Evolutionary conservation across 1,140 invertebrate species (phyloP).

Genomic region (Meteorus sp.): DNA sequence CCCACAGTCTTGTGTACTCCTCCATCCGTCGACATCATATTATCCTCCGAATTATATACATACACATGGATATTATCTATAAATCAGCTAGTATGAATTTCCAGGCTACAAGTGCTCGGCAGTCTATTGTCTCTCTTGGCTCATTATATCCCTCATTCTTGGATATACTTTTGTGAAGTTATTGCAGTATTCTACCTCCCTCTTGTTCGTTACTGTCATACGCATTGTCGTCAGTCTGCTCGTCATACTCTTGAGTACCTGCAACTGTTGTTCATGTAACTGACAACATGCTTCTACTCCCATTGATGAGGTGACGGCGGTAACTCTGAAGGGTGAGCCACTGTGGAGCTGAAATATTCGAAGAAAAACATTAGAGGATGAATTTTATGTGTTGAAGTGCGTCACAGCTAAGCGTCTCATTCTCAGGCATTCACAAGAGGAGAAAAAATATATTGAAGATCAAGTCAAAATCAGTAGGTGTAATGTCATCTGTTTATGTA

Average conservation of each 20-base stretch:
- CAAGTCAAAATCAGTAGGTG: too few relatives aligned
- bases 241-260: too few relatives aligned
- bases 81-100: constrained; percentile 45
- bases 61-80: background rate
- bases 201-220: background rate
- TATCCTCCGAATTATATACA: background rate
- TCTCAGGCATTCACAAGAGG: too few relatives aligned
- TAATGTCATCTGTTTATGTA: too few relatives aligned
- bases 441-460: too few relatives aligned
- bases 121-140: constrained; percentile 59
- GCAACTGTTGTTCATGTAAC: background rate
- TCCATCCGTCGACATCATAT: background rate
- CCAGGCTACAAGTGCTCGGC: constrained; percentile 54
- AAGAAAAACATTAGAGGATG: constrained; percentile 33
- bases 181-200: background rate
- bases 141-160: constrained; percentile 32
- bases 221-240: too few relatives aligned
- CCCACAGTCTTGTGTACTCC: constrained; percentile 5
- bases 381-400: constrained; percentile 15
- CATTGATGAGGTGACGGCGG: constrained; percentile 96
- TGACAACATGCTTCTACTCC: constrained; percentile 67
- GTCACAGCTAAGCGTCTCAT: too few relatives aligned
- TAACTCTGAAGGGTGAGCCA: constrained; percentile 95
- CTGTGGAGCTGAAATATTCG: constrained; percentile 83
- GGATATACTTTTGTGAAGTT: constrained; percentile 1